These are phyloP conservation scores for Altica lythri DNA, from an alignment of 2,888 invertebrate genomes.

Conservation along the genomic window DNA sequence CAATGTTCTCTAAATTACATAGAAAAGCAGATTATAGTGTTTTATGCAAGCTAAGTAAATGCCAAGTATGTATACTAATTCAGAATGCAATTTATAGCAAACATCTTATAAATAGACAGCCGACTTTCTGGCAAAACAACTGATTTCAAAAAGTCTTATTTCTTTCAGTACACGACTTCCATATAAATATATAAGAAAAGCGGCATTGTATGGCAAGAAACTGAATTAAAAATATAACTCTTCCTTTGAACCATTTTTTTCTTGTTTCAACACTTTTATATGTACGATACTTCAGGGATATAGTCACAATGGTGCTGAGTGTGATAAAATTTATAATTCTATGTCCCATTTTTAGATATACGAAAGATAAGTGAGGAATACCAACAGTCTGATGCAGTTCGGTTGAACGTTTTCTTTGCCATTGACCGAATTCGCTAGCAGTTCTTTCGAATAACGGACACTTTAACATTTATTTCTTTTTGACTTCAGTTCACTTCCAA, in stretches of 20 bases:
- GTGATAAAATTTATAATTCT: constrained; percentile 23
- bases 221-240: constrained; percentile 14
- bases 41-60: no score
- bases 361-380: constrained; percentile 17
- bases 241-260: constrained; percentile 9
- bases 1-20: no score
- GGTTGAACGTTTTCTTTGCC: constrained; percentile 1
- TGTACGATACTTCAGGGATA: constrained; percentile 17
- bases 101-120: no score
- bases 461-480: constrained; percentile 6
- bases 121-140: not conserved
- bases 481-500: not conserved
- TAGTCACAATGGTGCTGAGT: constrained; percentile 2
- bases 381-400: constrained; percentile 13
- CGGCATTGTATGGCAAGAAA: not conserved
- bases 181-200: not conserved
- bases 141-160: not conserved
- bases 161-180: not conserved
- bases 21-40: no score
- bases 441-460: constrained; percentile 8
- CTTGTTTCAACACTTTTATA: constrained; percentile 10
- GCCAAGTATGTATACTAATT: no score
- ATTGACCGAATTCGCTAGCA: constrained; percentile 8
- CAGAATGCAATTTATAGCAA: no score
- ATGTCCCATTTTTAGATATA: constrained; percentile 23